Base-by-base conservation (phyloP, 2,888 invertebrate species). In the Mythimna ferrago region DNA sequence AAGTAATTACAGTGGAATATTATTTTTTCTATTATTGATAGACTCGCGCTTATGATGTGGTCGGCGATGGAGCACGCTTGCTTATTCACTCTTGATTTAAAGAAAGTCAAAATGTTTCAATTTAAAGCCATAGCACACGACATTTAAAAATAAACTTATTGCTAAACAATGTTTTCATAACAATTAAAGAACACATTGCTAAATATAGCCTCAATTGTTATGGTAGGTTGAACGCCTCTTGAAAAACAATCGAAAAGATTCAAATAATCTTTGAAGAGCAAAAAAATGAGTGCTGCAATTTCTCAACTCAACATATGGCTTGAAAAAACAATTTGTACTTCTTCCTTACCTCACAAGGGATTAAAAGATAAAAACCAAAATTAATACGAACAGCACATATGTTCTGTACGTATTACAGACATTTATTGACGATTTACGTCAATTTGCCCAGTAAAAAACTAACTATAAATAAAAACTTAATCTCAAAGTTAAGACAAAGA, bases 401-500 rank as follows among this genome's bases (percentile, higher is more conserved):
- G 81, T 76, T 71, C 67, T 62, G 54, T 66, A 19, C 19, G 4
- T 32, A 32, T 19, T 57, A 32, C 41, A 71, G 84, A 79, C 79
- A 51, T 83, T 79, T 84, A 84, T 83, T 76, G 81, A 71, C 75
- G 60, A 73, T 86, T 84, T 63, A 68, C 76, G 73, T 74, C 62
- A 78, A 76, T 81, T 74, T 75, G 62, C 56, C 38, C 7, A 51
- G 66, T 81, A 75, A 86, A 86, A 83, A 80, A 76, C 57, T 41
- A 56, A 44, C 81, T 78, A 81, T 86, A 80, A 81, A 81, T 80
- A 80, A 73, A 80, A 70, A 72, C 63, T 54, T 83, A 80, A 85
- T 83, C 84, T 76, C 65, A 69, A 32, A 77, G 63, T 82, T 79
- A 81, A 78, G 85, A 86, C 85, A 88, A 87, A 87, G 84, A 86